phyloP scores from a whole-genome alignment of 2,113 vertebrate genomes.

The Anguilla rostrata region DNA sequence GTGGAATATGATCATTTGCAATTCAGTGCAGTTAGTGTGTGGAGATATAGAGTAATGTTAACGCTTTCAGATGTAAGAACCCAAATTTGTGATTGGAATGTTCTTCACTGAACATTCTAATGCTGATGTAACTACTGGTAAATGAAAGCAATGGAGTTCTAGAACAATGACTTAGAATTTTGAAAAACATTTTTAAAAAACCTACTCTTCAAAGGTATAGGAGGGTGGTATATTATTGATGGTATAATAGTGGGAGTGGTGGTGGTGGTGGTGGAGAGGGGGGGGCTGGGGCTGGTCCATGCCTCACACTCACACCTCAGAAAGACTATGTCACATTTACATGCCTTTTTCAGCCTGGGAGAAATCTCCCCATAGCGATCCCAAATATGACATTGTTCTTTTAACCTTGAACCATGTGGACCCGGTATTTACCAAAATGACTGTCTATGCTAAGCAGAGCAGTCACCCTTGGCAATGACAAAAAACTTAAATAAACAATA shows the following conservation, averaged over 20 bases:
- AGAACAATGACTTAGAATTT: too few relatives aligned
- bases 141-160: too few relatives aligned
- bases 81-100: too few relatives aligned
- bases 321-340: neutral
- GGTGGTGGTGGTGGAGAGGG: neutral
- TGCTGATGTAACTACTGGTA: too few relatives aligned
- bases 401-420: neutral
- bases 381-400: neutral
- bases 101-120: too few relatives aligned
- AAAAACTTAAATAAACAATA: neutral
- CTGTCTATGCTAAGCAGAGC: constrained; percentile 8
- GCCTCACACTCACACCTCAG: neutral
- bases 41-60: neutral
- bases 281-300: neutral
- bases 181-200: too few relatives aligned
- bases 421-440: neutral
- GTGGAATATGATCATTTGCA: neutral
- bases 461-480: neutral
- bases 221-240: neutral
- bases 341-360: neutral
- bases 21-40: neutral
- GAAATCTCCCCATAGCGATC: neutral
- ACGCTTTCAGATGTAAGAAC: neutral
- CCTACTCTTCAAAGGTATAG: neutral
- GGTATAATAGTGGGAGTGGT: neutral